Percentiles rank a stretch among this genome's conserved stretches.
phyloP scores from a whole-genome alignment of 2,113 vertebrate species.

The Hiodon tergisus region DNA sequence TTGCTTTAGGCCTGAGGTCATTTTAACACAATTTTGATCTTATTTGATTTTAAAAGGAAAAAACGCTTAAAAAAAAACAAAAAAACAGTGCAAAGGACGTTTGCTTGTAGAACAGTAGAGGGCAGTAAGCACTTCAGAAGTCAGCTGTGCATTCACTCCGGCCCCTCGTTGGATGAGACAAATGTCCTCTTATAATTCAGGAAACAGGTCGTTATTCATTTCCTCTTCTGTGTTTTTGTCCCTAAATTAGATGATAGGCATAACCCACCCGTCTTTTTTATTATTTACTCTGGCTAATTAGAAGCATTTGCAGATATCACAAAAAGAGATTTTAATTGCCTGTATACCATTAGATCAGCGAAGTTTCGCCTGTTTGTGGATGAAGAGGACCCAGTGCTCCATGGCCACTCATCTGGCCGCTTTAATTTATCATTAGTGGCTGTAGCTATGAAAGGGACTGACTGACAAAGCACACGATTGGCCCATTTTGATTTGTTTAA shows the following conservation, averaged over 20 bases:
- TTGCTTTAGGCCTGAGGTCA: background rate
- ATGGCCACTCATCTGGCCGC: no score
- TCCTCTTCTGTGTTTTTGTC: background rate
- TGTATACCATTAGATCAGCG: background rate
- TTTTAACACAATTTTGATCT: background rate
- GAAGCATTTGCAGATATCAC: background rate
- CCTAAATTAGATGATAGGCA: no score
- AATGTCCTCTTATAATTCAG: background rate
- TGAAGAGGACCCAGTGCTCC: no score
- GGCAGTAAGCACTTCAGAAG: constrained; percentile 19
- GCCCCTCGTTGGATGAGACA: background rate
- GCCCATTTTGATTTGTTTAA: no score
- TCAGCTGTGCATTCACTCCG: background rate
- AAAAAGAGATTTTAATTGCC: background rate
- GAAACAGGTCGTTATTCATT: background rate
- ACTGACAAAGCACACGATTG: no score
- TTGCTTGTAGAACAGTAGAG: constrained; percentile 7
- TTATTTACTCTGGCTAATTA: no score
- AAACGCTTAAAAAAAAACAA: background rate
- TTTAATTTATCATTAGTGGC: no score
- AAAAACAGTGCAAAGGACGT: background rate
- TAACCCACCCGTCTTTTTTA: no score
- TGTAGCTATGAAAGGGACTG: no score
- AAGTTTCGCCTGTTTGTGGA: no score
- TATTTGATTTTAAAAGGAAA: background rate